phyloP scores from a whole-genome alignment of 53 echinoderm and acorn worm species.

The Antedon mediterranea region DNA sequence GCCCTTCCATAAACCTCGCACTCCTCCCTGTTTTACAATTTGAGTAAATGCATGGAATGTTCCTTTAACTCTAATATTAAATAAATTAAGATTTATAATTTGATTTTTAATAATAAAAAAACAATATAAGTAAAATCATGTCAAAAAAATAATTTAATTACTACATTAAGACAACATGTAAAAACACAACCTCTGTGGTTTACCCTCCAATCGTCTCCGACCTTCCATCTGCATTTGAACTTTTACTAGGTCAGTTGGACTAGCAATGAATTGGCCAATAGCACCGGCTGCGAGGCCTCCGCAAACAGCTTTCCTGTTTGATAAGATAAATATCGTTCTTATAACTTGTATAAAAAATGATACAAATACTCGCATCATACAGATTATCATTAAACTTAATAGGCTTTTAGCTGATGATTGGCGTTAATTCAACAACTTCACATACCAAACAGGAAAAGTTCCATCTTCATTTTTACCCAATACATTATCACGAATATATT shows the following conservation, averaged over 20 bases:
- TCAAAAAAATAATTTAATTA: no score
- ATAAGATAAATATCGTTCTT: background rate
- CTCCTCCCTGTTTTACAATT: conserved; percentile 41
- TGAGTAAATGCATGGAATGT: conserved; percentile 25
- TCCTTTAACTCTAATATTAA: conserved; percentile 29
- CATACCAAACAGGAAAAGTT: conserved; percentile 81
- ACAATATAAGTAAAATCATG: no score
- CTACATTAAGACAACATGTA: no score
- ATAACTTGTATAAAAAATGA: no score
- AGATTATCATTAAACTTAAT: no score
- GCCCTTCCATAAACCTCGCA: conserved; percentile 75
- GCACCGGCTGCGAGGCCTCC: conserved; percentile 69
- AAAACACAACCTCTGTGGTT: conserved; percentile 93
- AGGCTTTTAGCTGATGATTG: no score
- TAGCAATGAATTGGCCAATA: conserved; percentile 82
- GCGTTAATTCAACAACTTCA: no score
- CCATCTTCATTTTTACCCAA: conserved; percentile 68
- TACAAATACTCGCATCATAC: no score
- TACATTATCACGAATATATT: conserved; percentile 69
- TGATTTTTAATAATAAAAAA: no score
- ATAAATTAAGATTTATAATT: no score
- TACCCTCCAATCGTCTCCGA: conserved; percentile 69
- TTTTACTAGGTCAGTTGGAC: conserved; percentile 90
- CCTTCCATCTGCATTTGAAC: conserved; percentile 99
- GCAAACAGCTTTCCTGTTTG: conserved; percentile 68